Evolutionary conservation across 1,140 invertebrate species (phyloP).

Genomic region (Galendromus occidentalis): DNA sequence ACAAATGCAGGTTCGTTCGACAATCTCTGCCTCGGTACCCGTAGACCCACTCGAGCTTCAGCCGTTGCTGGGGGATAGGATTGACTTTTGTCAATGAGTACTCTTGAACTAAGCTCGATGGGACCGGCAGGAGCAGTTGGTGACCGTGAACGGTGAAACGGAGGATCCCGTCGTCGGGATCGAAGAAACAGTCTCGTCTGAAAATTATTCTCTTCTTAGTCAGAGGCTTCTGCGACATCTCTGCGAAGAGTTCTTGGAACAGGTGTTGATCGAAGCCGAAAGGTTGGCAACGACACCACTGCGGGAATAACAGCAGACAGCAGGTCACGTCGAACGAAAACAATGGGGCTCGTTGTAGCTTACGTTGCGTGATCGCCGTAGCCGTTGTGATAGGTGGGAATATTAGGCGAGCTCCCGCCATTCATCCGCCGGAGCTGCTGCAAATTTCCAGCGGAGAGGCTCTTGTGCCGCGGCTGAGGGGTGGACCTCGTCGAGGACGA

Average conservation of each 20-base stretch:
- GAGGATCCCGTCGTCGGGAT: slow-evolving; percentile 25
- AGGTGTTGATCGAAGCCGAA: neutral
- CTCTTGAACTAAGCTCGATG: slow-evolving; percentile 39
- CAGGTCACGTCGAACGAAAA: neutral
- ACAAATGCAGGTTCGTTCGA: slow-evolving; percentile 63
- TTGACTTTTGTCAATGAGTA: slow-evolving; percentile 57
- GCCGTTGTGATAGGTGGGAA: slow-evolving; percentile 1
- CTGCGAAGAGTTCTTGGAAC: neutral
- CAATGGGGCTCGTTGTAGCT: neutral
- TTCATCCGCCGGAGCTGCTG: neutral
- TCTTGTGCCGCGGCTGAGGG: slow-evolving; percentile 3
- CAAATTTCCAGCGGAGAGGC: neutral
- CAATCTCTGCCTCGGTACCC: slow-evolving; percentile 73
- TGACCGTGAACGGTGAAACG: slow-evolving; percentile 63
- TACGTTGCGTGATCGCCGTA: neutral
- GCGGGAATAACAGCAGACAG: neutral
- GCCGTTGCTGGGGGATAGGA: slow-evolving; percentile 50
- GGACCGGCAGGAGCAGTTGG: slow-evolving; percentile 53
- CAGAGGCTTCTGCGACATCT: neutral
- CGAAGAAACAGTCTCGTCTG: slow-evolving; percentile 1
- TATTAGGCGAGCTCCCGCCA: slow-evolving; percentile 4
- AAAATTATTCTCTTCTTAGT: neutral
- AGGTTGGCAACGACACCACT: neutral
- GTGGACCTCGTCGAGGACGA: neutral
- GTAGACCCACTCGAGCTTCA: slow-evolving; percentile 79